Conservation (phyloP, 53 echinoderm and acorn worm genomes). For the Stichopus horrens region DNA sequence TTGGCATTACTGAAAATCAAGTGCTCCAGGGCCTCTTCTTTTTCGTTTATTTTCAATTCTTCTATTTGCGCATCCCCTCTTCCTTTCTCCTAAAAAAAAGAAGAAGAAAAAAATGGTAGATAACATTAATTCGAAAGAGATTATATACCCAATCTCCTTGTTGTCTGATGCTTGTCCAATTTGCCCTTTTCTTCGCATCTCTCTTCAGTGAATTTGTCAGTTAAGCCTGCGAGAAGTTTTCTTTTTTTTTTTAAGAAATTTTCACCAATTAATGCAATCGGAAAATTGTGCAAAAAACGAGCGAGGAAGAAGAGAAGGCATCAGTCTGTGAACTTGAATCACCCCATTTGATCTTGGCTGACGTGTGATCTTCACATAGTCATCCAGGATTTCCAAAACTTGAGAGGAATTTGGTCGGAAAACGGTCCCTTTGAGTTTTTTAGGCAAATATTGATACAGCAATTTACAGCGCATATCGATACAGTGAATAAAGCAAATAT, state of each 20-base stretch:
- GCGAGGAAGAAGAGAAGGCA: not conserved
- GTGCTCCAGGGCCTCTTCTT: slow-evolving; percentile 30
- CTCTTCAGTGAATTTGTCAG: not conserved
- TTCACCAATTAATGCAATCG: slow-evolving; percentile 1
- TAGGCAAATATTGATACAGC: too few species aligned
- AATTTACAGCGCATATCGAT: too few species aligned
- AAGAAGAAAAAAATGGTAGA: slow-evolving; percentile 3
- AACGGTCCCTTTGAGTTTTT: not conserved
- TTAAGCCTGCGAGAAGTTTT: not conserved
- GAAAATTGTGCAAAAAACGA: not conserved
- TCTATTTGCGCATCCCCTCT: not conserved
- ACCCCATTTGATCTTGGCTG: not conserved
- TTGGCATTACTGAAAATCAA: slow-evolving; percentile 6
- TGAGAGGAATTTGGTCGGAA: not conserved
- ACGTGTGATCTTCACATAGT: not conserved
- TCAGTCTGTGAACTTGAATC: not conserved
- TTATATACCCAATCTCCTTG: slow-evolving; percentile 25
- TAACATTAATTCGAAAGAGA: slow-evolving; percentile 34
- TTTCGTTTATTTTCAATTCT: slow-evolving; percentile 7
- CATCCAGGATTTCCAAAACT: not conserved
- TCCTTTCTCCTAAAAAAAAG: not conserved
- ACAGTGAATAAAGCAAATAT: too few species aligned
- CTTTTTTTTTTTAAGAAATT: not conserved
- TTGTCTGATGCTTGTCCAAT: not conserved
- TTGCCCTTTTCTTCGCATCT: not conserved